Conservation (phyloP, 35 echinoderm and acorn worm species). For the Hemicentrotus pulcherrimus region DNA sequence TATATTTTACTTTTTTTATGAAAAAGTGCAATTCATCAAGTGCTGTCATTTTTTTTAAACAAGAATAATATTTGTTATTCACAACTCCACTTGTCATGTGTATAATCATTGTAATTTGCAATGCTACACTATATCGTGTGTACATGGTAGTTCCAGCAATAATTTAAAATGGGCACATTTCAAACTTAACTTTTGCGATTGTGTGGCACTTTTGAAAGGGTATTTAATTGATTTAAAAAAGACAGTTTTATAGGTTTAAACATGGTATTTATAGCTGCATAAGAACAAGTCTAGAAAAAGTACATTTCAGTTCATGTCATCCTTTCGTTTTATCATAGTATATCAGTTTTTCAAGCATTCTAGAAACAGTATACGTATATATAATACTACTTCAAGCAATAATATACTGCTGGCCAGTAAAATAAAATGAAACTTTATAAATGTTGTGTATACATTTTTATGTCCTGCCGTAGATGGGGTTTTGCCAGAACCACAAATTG, state of each 20-base stretch:
- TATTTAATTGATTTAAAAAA: too few species aligned
- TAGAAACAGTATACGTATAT: not conserved
- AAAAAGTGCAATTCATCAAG: not conserved
- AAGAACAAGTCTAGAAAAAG: too few species aligned
- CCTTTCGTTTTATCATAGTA: not conserved
- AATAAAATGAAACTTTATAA: not conserved
- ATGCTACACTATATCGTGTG: not conserved
- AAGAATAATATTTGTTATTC: not conserved
- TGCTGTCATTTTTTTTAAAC: not conserved
- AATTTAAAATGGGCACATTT: not conserved
- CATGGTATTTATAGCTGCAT: too few species aligned
- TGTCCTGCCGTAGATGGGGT: too few species aligned
- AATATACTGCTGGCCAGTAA: constrained; percentile 2
- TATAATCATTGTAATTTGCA: too few species aligned
- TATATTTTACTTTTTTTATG: not conserved
- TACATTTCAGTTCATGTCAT: not conserved
- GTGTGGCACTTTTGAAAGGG: too few species aligned
- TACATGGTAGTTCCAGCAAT: not conserved
- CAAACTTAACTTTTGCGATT: too few species aligned
- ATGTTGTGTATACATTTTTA: not conserved
- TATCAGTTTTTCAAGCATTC: not conserved
- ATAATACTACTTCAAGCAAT: not conserved
- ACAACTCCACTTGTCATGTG: too few species aligned
- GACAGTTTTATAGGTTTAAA: too few species aligned
- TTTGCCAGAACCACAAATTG: too few species aligned